Evolutionary conservation across 30 jellyfish, hydroid and myxozoan species (phyloP).

Genomic region (Nemopilema nomurai): DNA sequence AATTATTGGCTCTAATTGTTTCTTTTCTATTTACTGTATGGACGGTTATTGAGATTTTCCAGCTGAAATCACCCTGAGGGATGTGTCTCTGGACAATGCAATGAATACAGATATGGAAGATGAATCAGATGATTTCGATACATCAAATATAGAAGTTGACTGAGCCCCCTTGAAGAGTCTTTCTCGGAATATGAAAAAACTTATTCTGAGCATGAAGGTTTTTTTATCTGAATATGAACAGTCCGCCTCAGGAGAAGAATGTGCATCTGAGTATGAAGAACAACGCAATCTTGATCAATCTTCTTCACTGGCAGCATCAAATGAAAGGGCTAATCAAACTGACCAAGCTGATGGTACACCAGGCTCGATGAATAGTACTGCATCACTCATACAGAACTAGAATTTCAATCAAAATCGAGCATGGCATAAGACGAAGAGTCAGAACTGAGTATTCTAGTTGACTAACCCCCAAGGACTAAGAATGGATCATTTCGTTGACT

Average conservation of each 20-base stretch:
- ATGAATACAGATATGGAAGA: slow-evolving; percentile 13
- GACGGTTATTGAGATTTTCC: too few relatives aligned
- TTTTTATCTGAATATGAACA: too few relatives aligned
- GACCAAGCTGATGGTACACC: slow-evolving; percentile 1
- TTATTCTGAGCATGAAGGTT: too few relatives aligned
- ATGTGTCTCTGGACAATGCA: slow-evolving; percentile 37
- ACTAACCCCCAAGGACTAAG: too few relatives aligned
- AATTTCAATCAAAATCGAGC: slow-evolving; percentile 27
- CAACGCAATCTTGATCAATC: slow-evolving; percentile 4
- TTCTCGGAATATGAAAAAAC: too few relatives aligned
- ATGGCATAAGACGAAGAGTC: slow-evolving; percentile 13
- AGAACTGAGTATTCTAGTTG: slow-evolving; percentile 3
- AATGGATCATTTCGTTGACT: too few relatives aligned
- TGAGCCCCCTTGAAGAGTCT: too few relatives aligned
- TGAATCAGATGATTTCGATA: slow-evolving; percentile 18
- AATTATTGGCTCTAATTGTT: too few relatives aligned
- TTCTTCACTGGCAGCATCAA: slow-evolving; percentile 4
- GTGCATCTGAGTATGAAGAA: too few relatives aligned
- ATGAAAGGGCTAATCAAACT: not conserved
- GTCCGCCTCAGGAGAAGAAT: too few relatives aligned
- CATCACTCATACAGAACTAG: slow-evolving; percentile 21
- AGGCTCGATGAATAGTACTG: slow-evolving; percentile 12
- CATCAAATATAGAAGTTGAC: slow-evolving; percentile 6
- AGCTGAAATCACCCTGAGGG: slow-evolving; percentile 3
- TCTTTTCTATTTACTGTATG: too few relatives aligned